A percentile compares a stretch with the other conserved stretches of the same genome.
Conservation (phyloP, 2,113 vertebrate genomes). For the Antechinus flavipes region DNA sequence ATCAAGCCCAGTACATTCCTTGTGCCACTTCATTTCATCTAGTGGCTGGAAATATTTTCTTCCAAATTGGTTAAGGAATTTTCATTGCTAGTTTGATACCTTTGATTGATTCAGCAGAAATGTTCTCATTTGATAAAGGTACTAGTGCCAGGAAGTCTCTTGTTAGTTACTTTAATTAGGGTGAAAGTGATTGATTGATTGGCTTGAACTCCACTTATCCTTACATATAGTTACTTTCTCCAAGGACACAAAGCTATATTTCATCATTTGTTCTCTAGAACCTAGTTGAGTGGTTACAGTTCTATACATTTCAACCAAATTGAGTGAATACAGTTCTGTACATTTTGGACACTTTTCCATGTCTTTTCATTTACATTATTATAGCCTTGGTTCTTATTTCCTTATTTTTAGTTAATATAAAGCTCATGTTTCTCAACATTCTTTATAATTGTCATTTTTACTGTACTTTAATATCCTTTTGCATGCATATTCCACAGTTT, state of each 20-base stretch:
- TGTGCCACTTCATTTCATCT: not conserved
- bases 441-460: not conserved
- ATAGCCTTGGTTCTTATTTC: not conserved
- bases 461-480: not conserved
- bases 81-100: too few species aligned
- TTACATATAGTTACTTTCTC: not conserved
- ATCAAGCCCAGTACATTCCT: not conserved
- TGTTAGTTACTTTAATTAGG: not conserved
- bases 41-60: not conserved
- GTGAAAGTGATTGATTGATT: not conserved
- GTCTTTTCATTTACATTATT: not conserved
- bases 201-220: not conserved
- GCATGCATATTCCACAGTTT: not conserved
- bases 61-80: not conserved
- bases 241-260: not conserved
- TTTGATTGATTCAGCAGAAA: not conserved
- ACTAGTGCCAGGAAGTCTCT: not conserved
- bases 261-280: not conserved
- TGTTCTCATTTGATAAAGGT: not conserved
- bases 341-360: not conserved
- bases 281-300: not conserved
- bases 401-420: not conserved
- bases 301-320: not conserved
- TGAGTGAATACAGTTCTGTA: not conserved
- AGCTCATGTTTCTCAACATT: not conserved